Base-by-base conservation (phyloP, 2,113 vertebrate species). In the Arvicanthis niloticus region DNA sequence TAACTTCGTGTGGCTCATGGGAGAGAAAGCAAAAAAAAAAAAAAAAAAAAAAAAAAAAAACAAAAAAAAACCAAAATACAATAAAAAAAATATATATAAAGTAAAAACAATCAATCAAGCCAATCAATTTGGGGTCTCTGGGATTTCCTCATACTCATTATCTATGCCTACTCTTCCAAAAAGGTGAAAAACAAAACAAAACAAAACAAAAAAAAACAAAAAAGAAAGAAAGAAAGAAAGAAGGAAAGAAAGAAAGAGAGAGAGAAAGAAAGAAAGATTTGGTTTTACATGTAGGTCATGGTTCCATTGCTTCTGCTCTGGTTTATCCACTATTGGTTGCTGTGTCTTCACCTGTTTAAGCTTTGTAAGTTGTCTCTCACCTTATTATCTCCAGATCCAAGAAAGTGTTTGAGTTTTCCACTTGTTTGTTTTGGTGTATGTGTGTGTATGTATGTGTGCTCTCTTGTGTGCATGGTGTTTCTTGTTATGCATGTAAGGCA, bases 371-470 rank as follows among this genome's bases (percentile, higher is more conserved):
- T 96, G 68, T 91, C 70, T 91, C n/a, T 45, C 4, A 95, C 60
- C 24, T 96, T 42, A 21, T 26, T 94, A 42, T 77, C 31, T 37
- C 84, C 29, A 89, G 13, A 86, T 34, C 34, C 10, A 75, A 84
- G 40, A 70, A 92, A 95, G 62, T 37, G 10, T 87, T 89, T 84
- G 65, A 31, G 87, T 76, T 94, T 96, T 91, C 5, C 89, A 42
- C 81, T 17, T 45, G 26, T 42, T 42, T 60, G 37, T 62, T n/a
- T 82, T 7, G 7, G 40, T 67, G 11, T 48, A 40, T 17, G 45
- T 31, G 37, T 68, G 9, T 48, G 42, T 65, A 19, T 45, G 60
- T 17, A 29, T 31, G 37, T 68, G 9, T 48, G 26, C 31, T 26
- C 45, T 77, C 75, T 15, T 77, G 42, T 31, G 40, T 48, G 29